Evolutionary conservation across 2,888 invertebrate genomes (phyloP), one percentile per base, ranked within the genome.

Genomic region (Apeira syringaria): DNA sequence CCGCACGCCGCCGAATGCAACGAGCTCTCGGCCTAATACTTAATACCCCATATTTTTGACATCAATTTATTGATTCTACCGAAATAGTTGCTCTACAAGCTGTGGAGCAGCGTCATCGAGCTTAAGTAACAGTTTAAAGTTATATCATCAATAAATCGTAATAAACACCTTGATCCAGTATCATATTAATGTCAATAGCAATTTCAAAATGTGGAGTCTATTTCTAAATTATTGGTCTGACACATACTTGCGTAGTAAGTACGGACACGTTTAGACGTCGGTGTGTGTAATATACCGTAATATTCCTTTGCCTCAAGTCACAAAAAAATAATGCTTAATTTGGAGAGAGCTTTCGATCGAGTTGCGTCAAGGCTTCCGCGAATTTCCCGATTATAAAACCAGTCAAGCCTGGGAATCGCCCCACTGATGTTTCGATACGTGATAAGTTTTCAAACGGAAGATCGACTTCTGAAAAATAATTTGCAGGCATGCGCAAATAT

Each of bases 371-470:
- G 52, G 74, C 80, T 84, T 86, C 84, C 76, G 69, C 78, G 84
- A 83, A 84, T 76, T 79, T 82, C 66, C 78, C 69, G 72, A 74
- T 76, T 72, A 73, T 60, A 64, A 67, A 80, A 81, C 76, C 75
- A 71, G 75, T 69, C 67, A 74, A 67, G 68, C 65, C 57, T 70
- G 70, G 55, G 67, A 74, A 74, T 68, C 54, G 61, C 48, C 54
- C n/a, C 57, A 50, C 51, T 60, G 55, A 63, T 62, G 55, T 53
- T 51, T 55, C 64, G 63, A 68, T 70, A 75, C 68, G 70, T 72
- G 70, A 73, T 69, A 66, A 60, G 64, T 69, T 53, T 67, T 66
- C 64, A 61, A 68, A 66, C 31, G 26, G 26, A 17, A 20, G 15
- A 36, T 24, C 15, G 42, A 59, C 54, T 67, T 68, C 64, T 61